Percentiles rank a stretch among this genome's conserved stretches.
Evolutionary conservation across 1,140 invertebrate genomes (phyloP).

Genomic region (Pristionchus pacificus): DNA sequence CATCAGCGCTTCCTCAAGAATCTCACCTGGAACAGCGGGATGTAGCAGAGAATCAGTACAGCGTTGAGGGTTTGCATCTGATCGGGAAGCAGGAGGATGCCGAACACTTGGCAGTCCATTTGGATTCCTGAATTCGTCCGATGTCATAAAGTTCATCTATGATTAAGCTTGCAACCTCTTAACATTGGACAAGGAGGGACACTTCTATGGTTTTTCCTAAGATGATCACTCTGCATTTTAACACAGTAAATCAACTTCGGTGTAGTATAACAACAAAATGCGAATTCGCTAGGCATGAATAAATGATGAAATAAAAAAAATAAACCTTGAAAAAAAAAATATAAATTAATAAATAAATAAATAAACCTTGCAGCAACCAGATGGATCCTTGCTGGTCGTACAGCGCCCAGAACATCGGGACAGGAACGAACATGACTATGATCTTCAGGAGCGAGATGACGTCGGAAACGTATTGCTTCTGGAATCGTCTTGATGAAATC

Average conservation of each 20-base stretch:
- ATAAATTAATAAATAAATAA: no score
- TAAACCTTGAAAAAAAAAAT: neutral
- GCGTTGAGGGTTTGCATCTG: constrained; percentile 71
- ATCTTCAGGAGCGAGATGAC: constrained; percentile 59
- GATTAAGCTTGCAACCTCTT: no score
- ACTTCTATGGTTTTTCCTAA: no score
- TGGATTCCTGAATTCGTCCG: constrained; percentile 41
- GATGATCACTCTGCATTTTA: no score
- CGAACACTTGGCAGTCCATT: constrained; percentile 46
- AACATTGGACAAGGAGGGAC: no score
- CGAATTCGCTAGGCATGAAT: no score
- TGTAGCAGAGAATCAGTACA: constrained; percentile 49
- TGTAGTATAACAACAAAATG: no score
- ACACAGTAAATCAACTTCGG: no score
- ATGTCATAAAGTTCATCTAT: no score
- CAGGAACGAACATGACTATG: constrained; percentile 61
- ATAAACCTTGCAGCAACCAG: constrained; percentile 42
- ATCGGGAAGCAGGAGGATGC: constrained; percentile 70
- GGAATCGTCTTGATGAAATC: constrained; percentile 34
- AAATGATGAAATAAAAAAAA: no score
- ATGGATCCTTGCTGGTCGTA: constrained; percentile 60
- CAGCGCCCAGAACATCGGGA: constrained; percentile 76
- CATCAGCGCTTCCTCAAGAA: neutral
- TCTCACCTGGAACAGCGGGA: constrained; percentile 46
- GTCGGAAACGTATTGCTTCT: constrained; percentile 63